Evolutionary conservation across 2,797 vertebrate species (phyloP).

Genomic region (Parambassis ranga): DNA sequence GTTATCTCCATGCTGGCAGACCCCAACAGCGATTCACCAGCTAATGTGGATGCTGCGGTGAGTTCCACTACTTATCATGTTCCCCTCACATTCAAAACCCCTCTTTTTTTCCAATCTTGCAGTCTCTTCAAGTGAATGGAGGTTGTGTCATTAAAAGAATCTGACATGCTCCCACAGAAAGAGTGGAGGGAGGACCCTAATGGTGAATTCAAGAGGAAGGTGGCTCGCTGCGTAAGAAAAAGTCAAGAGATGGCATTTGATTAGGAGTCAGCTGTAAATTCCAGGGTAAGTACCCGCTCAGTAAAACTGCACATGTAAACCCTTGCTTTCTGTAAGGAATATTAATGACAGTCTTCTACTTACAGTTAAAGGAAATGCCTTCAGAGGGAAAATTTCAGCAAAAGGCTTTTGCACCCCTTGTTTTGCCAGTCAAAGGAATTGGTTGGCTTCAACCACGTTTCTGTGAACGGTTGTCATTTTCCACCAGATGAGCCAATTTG

Average conservation of each 20-base stretch:
- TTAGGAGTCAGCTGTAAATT: conserved; percentile 66
- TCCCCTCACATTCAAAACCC: not conserved
- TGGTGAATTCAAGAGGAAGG: conserved; percentile 85
- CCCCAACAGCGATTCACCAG: conserved; percentile 98
- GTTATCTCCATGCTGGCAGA: conserved; percentile 99
- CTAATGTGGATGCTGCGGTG: conserved; percentile 98
- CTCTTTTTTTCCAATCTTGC: not conserved
- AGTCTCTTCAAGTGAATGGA: not conserved
- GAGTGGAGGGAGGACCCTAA: conserved; percentile 86
- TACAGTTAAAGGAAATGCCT: conserved; percentile 77
- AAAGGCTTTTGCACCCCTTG: conserved; percentile 78
- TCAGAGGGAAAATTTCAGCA: conserved; percentile 71
- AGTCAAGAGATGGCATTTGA: conserved; percentile 87
- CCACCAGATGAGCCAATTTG: conserved; percentile 77
- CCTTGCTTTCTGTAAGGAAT: not conserved
- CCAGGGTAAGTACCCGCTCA: conserved; percentile 67
- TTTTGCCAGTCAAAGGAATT: conserved; percentile 79
- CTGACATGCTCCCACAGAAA: conserved; percentile 67
- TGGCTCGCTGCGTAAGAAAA: conserved; percentile 85
- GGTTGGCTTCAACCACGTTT: conserved; percentile 69
- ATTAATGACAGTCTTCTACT: not conserved
- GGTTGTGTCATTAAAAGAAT: not conserved
- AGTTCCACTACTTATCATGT: conserved; percentile 48
- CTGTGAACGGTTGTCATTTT: conserved; percentile 69
- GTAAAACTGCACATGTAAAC: not conserved